Evolutionary conservation across 2,888 invertebrate genomes (phyloP).

Genomic region (Labia minor): DNA sequence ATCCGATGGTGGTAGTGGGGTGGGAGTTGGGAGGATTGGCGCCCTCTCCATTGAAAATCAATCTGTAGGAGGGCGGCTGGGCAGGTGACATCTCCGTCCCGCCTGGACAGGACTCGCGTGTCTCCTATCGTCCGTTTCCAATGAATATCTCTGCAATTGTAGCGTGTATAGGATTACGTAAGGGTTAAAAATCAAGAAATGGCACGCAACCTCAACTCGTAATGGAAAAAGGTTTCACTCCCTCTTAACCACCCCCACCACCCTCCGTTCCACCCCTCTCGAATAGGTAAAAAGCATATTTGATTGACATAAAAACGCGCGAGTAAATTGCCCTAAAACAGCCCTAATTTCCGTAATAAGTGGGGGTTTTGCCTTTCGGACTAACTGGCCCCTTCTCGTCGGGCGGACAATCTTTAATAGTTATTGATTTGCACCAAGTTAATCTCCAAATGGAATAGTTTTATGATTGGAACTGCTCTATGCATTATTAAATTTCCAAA

Average conservation of each 20-base stretch:
- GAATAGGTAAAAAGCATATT: background rate
- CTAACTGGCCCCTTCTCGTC: background rate
- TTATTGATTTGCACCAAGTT: constrained; percentile 1
- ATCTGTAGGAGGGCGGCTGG: too few species aligned
- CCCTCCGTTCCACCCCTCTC: too few species aligned
- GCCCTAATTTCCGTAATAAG: constrained; percentile 13
- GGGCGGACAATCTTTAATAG: constrained; percentile 1
- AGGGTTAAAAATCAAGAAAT: constrained; percentile 5
- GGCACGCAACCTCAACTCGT: background rate
- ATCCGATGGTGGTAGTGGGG: background rate
- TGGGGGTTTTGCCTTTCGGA: background rate
- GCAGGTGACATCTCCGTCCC: too few species aligned
- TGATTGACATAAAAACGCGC: constrained; percentile 13
- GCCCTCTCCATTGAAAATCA: too few species aligned
- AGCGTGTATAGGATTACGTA: background rate
- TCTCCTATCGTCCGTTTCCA: too few species aligned
- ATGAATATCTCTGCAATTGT: background rate
- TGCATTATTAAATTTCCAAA: too few species aligned
- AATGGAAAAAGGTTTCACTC: constrained; percentile 6
- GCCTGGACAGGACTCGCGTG: too few species aligned
- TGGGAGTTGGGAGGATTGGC: background rate
- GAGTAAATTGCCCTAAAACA: constrained; percentile 13
- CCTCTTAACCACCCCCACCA: too few species aligned
- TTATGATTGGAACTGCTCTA: background rate
- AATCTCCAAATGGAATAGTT: background rate